A percentile compares a stretch with the other conserved stretches of the same genome.
Conservation (phyloP, 2,113 vertebrate genomes). For the Tragelaphus scriptus region DNA sequence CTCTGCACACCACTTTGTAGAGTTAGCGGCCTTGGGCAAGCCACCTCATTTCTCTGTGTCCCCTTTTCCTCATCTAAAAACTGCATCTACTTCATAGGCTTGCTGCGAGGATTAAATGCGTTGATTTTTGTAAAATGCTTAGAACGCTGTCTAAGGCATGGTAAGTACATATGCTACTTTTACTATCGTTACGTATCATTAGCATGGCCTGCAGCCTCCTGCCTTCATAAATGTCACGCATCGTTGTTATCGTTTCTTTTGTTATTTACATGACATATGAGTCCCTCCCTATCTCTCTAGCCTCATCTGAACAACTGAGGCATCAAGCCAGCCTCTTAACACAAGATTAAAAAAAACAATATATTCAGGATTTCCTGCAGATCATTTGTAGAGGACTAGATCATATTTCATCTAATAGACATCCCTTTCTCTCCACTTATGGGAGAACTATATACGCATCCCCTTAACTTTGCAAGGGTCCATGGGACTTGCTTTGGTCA, state of each 20-base stretch:
- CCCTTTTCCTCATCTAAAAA: background rate
- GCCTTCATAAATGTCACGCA: background rate
- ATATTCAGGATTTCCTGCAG: background rate
- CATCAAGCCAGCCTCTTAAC: background rate
- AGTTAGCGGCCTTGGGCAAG: background rate
- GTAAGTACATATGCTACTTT: background rate
- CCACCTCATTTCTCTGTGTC: background rate
- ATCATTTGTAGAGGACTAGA: background rate
- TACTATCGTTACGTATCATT: background rate
- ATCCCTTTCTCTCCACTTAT: background rate
- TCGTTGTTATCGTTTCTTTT: background rate
- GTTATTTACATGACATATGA: background rate
- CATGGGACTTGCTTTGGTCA: background rate
- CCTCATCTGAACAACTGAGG: background rate
- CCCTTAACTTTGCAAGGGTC: background rate
- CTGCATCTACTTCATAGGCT: background rate
- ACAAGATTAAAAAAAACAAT: background rate
- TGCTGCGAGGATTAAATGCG: background rate
- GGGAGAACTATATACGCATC: background rate
- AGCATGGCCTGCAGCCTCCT: background rate
- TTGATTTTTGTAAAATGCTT: background rate
- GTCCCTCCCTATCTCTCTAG: background rate
- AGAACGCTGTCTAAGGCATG: background rate
- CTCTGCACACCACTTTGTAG: background rate
- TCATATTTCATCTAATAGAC: background rate